Base-by-base conservation (phyloP, 1,140 invertebrate genomes). In the Caerostris extrusa region DNA sequence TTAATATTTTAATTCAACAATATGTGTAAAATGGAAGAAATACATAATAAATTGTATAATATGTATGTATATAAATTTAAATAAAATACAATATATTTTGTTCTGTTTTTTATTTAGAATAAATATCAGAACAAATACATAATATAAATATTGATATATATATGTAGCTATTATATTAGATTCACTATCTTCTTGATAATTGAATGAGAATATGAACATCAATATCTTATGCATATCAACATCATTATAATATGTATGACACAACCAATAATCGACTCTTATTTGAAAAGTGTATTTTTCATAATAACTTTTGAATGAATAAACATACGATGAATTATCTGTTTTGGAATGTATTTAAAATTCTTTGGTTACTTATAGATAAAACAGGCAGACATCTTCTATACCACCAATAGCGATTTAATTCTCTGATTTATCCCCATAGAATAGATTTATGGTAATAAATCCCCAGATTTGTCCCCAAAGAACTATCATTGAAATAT, bases 71-170 rank as follows among this genome's bases (percentile, higher is more conserved):
- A 34, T 34, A 34, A 34, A 64, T 10, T 64, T 19, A 81, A 50
- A 81, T 4, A 81, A 34, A 81, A 7, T 7, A n/a, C 14, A 83
- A 12, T 17, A 34, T 56, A 10, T 56, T 55, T 57, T 83, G 17
- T 83, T 83, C n/a, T 58, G n/a, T 56, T 56, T 83, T 83, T 83
- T 83, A 83, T 83, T 83, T 57, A 83, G 81, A 83, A 83, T 83
- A 83, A 58, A 83, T 83, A 58, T 83, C 56, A 83, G 81, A 83
- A 77, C 69, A 77, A 10, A 77, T 10, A 77, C 34, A 77, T 77
- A 50, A 12, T 34, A 77, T 77, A 77, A 77, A 77, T 77, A 77
- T 34, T 34, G 19, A 77, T 77, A 77, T 77, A 77, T 77, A 67
- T 67, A 77, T 77, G 34, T 34, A 10, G 8, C 14, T 3, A 77